phyloP scores from a whole-genome alignment of 2,888 invertebrate genomes.

The Liposcelis brunnea region DNA sequence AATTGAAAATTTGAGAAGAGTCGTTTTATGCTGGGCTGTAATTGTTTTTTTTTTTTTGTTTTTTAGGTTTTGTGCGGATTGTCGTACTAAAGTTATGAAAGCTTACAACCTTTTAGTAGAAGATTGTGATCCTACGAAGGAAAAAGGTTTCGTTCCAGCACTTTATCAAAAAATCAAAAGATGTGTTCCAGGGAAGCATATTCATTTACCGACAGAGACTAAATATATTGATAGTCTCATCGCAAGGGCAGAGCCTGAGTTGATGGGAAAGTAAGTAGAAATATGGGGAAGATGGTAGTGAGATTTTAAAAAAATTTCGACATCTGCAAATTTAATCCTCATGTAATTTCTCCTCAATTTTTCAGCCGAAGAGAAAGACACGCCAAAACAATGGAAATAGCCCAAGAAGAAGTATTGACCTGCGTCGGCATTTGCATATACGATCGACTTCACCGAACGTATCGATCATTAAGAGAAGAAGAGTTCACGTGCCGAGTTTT shows the following conservation, averaged over 20 bases:
- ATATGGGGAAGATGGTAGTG: not conserved
- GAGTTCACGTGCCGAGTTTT: constrained; percentile 89
- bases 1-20: not conserved
- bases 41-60: constrained; percentile 11
- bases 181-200: constrained; percentile 70
- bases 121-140: constrained; percentile 64
- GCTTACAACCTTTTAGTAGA: constrained; percentile 78
- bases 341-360: constrained; percentile 21
- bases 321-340: constrained; percentile 4
- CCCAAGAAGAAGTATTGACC: constrained; percentile 89
- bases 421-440: constrained; percentile 88
- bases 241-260: constrained; percentile 77
- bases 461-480: constrained; percentile 72
- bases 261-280: constrained; percentile 53
- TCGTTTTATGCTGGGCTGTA: not conserved
- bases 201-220: constrained; percentile 74
- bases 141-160: constrained; percentile 76
- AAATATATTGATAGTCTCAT: constrained; percentile 79
- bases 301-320: not conserved
- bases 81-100: constrained; percentile 72
- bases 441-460: constrained; percentile 73
- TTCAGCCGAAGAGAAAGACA: constrained; percentile 71
- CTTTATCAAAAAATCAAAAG: constrained; percentile 74
- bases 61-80: constrained; percentile 69
- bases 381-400: constrained; percentile 91